Percentiles rank a stretch among this genome's conserved stretches.
These are phyloP conservation scores for Bombus fervidus DNA, from an alignment of 1,140 invertebrate species.

Conservation along the genomic window DNA sequence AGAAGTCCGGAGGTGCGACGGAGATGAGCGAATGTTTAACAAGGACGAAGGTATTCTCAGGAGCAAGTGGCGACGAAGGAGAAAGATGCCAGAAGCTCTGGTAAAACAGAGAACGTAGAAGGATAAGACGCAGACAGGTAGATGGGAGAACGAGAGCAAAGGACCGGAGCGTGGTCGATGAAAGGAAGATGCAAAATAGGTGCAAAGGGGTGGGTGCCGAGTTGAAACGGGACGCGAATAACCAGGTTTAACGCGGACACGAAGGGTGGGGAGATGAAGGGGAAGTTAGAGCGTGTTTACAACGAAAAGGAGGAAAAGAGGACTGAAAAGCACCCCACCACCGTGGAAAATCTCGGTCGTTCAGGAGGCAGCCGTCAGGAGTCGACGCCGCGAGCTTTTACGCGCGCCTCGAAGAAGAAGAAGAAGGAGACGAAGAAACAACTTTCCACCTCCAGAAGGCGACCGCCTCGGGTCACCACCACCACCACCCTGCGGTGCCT, in stretches of 20 bases:
- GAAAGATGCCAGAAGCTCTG: constrained; percentile 3
- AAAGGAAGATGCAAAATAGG: constrained; percentile 59
- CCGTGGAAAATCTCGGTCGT: constrained; percentile 56
- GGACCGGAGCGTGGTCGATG: constrained; percentile 31
- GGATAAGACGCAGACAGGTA: constrained; percentile 11
- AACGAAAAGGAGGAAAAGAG: constrained; percentile 57
- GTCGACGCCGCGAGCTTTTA: constrained; percentile 52
- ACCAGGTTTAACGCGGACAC: constrained; percentile 3
- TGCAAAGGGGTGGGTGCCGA: background rate
- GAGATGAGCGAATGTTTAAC: background rate
- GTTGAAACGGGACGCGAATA: constrained; percentile 27
- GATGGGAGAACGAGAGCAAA: background rate
- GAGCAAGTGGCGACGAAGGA: constrained; percentile 16
- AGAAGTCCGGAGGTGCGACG: background rate
- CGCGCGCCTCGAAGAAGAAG: constrained; percentile 53
- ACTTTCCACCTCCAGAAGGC: constrained; percentile 61
- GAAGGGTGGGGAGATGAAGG: background rate
- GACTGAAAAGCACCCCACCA: constrained; percentile 52
- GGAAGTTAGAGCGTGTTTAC: constrained; percentile 33
- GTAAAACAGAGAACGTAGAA: constrained; percentile 19
- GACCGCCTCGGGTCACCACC: constrained; percentile 45
- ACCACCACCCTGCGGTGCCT: constrained; percentile 52
- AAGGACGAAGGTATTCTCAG: background rate
- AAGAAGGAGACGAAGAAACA: constrained; percentile 58
- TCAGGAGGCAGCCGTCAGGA: constrained; percentile 44